Evolutionary conservation across 1,140 invertebrate species (phyloP).

Genomic region (Wiebesia pumilae): DNA sequence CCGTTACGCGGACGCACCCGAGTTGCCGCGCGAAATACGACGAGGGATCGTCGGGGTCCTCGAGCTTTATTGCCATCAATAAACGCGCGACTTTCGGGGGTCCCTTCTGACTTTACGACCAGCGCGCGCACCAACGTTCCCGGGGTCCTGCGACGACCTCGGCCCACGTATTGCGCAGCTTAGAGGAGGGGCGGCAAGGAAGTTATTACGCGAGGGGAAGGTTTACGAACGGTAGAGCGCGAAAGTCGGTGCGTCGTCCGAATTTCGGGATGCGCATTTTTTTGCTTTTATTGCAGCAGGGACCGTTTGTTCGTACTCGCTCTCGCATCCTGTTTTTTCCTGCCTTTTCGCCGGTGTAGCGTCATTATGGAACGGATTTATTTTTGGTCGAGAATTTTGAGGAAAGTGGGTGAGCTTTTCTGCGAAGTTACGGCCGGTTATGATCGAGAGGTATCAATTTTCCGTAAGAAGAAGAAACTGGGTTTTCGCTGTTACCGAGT

Average conservation of each 20-base stretch:
- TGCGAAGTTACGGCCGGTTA: background rate
- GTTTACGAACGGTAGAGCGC: conserved; percentile 11
- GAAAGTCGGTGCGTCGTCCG: background rate
- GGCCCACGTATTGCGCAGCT: background rate
- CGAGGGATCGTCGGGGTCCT: background rate
- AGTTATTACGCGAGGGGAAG: conserved; percentile 18
- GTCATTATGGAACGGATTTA: background rate
- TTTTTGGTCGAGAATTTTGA: background rate
- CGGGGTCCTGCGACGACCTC: background rate
- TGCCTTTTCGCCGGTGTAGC: no score
- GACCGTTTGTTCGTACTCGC: background rate
- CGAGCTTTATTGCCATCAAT: conserved; percentile 47
- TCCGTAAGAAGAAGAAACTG: background rate
- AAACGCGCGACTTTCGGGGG: conserved; percentile 24
- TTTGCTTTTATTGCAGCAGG: background rate
- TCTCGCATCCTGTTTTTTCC: background rate
- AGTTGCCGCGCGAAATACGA: conserved; percentile 3
- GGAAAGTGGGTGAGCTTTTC: conserved; percentile 16
- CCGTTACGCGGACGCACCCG: conserved; percentile 8
- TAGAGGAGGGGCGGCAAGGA: background rate
- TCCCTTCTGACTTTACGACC: conserved; percentile 37
- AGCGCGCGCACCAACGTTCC: background rate
- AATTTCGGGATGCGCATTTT: background rate
- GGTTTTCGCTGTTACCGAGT: background rate
- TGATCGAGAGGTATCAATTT: background rate